Base-by-base conservation (phyloP, 2,113 vertebrate species). In the Isichthys henryi region DNA sequence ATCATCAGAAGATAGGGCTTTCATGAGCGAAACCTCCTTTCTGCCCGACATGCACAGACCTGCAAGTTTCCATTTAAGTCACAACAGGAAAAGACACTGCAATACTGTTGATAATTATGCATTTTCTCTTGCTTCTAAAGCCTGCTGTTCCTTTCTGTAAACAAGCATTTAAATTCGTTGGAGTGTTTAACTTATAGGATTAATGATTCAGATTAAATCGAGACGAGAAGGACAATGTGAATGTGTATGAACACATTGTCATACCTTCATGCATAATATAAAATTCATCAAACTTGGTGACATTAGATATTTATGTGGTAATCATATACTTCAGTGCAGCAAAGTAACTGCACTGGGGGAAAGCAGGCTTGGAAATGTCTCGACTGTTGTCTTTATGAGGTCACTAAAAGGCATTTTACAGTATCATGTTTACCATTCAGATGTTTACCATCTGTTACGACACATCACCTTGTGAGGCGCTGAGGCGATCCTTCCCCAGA, bases 301-400 rank as follows among this genome's bases (percentile, higher is more conserved):
- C 74, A 43, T 80, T 80, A 43, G 45, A 48, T 84, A 10, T 84
- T 82, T 31, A 50, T 7, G 46, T 56, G 88, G 52, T 88, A n/a
- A n/a, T 21, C 86, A 88, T 87, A 74, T 87, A 53, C 48, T 58
- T 53, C 58, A n/a, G 27, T 66, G 66, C 45, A n/a, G 82, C 82
- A 10, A 17, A 84, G 45, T 21, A 50, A 48, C 45, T 11, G 52
- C 9, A 10, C 35, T 43, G 45, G 50, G 27, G 43, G 52, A 52
- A 86, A 87, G 85, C 91, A 92, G 89, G 21, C 77, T 86, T 74
- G 91, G 82, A 86, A 85, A 62, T 88, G 31, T 74, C 90, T 90
- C 90, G 89, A 74, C 91, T 86, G 89, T 89, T 93, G 92, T 91
- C 90, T 94, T 95, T 92, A 93, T 91, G 92, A 91, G 92, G 90